Evolutionary conservation across 2,113 vertebrate genomes (phyloP).

Genomic region (Alaudala cheleensis): DNA sequence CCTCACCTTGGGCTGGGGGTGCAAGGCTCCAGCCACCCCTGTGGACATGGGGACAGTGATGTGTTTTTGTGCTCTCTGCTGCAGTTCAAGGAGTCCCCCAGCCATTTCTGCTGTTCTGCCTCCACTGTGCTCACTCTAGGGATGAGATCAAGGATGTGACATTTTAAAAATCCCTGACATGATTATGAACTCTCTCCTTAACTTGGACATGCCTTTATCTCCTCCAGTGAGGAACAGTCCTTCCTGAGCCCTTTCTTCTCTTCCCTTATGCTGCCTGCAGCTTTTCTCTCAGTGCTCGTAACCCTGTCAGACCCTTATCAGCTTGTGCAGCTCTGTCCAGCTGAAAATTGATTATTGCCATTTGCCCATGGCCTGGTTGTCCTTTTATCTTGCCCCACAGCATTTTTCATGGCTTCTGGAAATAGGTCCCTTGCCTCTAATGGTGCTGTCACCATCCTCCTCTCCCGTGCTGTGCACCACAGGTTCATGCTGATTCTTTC

Average conservation of each 20-base stretch:
- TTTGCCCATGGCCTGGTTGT: not conserved
- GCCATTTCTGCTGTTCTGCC: not conserved
- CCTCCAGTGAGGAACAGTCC: not conserved
- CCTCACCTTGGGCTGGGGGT: not conserved
- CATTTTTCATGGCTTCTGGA: not conserved
- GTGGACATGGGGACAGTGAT: not conserved
- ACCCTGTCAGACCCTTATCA: constrained; percentile 25
- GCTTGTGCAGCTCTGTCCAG: not conserved
- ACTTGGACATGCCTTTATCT: not conserved
- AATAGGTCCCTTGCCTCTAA: not conserved
- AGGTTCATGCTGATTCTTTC: not conserved
- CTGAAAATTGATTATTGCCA: not conserved
- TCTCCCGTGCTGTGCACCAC: not conserved
- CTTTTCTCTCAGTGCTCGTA: not conserved
- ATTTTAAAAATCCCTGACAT: constrained; percentile 16
- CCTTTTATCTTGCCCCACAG: not conserved
- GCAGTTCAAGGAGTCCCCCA: not conserved
- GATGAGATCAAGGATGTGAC: not conserved
- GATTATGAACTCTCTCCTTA: not conserved
- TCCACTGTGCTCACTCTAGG: not conserved
- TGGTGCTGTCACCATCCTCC: not conserved
- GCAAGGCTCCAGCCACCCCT: not conserved
- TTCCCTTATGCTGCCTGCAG: not conserved
- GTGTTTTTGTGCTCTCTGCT: not conserved
- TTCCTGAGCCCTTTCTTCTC: not conserved